phyloP scores from a whole-genome alignment of 2,888 invertebrate species.

The Rhopalosiphum nymphaeae region DNA sequence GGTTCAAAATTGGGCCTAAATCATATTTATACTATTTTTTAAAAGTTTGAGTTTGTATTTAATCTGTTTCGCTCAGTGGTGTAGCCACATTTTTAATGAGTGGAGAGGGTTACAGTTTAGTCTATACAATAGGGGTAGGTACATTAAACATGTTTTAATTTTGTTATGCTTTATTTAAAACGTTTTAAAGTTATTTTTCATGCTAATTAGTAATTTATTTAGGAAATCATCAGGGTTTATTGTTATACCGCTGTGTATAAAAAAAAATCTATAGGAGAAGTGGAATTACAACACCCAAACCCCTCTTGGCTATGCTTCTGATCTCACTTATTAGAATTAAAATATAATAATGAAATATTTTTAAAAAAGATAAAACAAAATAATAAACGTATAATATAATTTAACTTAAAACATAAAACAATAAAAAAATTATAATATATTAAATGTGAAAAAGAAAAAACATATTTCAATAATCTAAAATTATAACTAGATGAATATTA shows the following conservation, averaged over 20 bases:
- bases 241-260: no score
- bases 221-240: no score
- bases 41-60: neutral
- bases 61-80: neutral
- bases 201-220: no score
- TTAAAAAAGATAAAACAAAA: neutral
- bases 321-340: neutral
- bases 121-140: no score
- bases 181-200: no score
- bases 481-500: neutral
- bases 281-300: no score
- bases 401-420: neutral
- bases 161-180: no score
- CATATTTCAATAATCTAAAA: constrained; percentile 10
- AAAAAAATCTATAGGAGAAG: no score
- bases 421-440: neutral
- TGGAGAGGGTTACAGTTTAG: no score
- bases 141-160: no score
- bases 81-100: no score
- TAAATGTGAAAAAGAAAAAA: neutral
- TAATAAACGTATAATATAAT: neutral
- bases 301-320: no score
- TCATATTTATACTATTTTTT: neutral
- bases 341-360: neutral
- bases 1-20: neutral